Evolutionary conservation across 2,113 vertebrate genomes (phyloP).

Genomic region (Oxyura jamaicensis): DNA sequence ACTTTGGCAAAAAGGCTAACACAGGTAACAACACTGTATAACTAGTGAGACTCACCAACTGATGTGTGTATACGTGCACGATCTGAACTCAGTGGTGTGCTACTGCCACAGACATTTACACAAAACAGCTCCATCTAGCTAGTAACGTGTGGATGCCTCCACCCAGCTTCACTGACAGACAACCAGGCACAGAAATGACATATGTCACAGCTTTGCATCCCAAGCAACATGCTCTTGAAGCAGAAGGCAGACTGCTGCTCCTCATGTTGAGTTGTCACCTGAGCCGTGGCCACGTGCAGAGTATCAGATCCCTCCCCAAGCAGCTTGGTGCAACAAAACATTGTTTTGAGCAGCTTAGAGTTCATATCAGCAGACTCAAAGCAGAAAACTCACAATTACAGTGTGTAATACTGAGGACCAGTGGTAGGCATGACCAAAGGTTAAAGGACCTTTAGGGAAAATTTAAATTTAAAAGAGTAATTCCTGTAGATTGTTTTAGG

Average conservation of each 20-base stretch:
- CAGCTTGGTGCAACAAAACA: neutral
- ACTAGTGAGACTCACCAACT: neutral
- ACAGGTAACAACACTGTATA: neutral
- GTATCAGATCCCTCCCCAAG: neutral
- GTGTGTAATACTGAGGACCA: neutral
- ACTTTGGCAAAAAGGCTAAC: neutral
- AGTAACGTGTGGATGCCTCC: neutral
- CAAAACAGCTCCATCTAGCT: neutral
- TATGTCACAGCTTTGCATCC: neutral
- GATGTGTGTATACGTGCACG: neutral
- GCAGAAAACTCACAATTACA: neutral
- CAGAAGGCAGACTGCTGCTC: neutral
- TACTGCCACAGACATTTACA: neutral
- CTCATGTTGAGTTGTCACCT: neutral
- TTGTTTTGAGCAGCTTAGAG: neutral
- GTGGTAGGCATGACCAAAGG: neutral
- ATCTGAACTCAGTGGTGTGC: neutral
- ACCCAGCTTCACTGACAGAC: neutral
- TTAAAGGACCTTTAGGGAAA: neutral
- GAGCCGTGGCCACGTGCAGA: fast-evolving
- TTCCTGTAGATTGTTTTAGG: neutral
- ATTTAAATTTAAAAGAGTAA: neutral
- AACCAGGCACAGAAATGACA: neutral
- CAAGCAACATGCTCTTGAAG: neutral
- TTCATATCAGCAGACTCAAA: neutral